phyloP scores from a whole-genome alignment of 1,140 invertebrate genomes.

The Drosophila tristis region DNA sequence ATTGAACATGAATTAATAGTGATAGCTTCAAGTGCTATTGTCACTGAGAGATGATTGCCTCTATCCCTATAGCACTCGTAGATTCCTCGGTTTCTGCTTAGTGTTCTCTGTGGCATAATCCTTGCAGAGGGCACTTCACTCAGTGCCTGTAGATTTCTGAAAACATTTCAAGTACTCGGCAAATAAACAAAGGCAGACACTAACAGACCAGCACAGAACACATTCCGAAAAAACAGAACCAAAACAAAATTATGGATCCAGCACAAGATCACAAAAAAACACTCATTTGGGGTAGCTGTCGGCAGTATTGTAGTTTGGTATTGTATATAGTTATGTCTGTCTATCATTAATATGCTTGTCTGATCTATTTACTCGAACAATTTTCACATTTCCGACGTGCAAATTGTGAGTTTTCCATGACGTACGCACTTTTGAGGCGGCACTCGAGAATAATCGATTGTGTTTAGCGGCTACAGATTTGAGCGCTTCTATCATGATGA shows the following conservation, averaged over 20 bases:
- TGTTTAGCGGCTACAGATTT: constrained; percentile 38
- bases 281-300: constrained; percentile 10
- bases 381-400: constrained; percentile 63
- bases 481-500: constrained; percentile 36
- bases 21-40: constrained; percentile 24
- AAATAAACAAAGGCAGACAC: constrained; percentile 58
- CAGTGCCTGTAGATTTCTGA: constrained; percentile 27
- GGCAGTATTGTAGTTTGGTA: background rate
- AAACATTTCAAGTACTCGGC: constrained; percentile 65
- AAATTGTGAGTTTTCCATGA: constrained; percentile 60
- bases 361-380: constrained; percentile 74
- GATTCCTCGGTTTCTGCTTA: constrained; percentile 6
- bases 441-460: constrained; percentile 12
- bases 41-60: constrained; percentile 25
- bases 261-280: constrained; percentile 25
- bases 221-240: constrained; percentile 28
- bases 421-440: constrained; percentile 27
- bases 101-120: constrained; percentile 44
- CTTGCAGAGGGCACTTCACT: constrained; percentile 44
- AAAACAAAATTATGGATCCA: constrained; percentile 45
- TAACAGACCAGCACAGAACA: constrained; percentile 3
- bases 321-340: constrained; percentile 40
- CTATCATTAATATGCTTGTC: constrained; percentile 54
- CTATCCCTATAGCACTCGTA: constrained; percentile 1
- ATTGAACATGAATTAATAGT: constrained; percentile 13